Percentiles rank a stretch among this genome's conserved stretches.
Conservation (phyloP, 2,888 invertebrate species). For the Lagria hirta region DNA sequence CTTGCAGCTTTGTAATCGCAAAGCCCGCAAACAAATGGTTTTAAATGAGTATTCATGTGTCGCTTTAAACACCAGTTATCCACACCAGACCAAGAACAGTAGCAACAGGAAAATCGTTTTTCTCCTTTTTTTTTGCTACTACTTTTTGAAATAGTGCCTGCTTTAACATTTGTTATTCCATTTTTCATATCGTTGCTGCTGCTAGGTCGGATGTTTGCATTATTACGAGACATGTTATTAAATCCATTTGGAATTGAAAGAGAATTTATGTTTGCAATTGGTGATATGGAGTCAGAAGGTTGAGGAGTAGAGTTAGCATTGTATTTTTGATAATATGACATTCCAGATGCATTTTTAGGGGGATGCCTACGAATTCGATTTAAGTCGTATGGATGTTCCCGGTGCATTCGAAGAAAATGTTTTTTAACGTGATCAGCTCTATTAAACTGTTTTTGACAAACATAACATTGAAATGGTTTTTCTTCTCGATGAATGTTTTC, state of each 20-base stretch:
- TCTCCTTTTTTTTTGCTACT: constrained; percentile 52
- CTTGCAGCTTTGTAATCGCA: constrained; percentile 94
- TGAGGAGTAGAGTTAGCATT: constrained; percentile 44
- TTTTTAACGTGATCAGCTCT: constrained; percentile 94
- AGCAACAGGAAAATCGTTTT: constrained; percentile 71
- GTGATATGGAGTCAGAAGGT: constrained; percentile 39
- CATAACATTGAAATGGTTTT: constrained; percentile 91
- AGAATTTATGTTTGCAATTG: constrained; percentile 38
- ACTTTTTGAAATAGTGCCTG: constrained; percentile 40
- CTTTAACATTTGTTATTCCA: constrained; percentile 27
- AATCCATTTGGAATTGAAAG: constrained; percentile 49
- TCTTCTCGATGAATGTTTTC: constrained; percentile 93
- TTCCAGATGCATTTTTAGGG: constrained; percentile 61
- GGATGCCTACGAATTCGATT: constrained; percentile 73
- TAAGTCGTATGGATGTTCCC: constrained; percentile 84
- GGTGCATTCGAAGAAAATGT: constrained; percentile 89
- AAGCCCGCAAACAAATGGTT: constrained; percentile 85
- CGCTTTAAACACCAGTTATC: constrained; percentile 93
- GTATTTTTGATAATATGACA: constrained; percentile 55
- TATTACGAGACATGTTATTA: constrained; percentile 42
- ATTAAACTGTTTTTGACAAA: constrained; percentile 91
- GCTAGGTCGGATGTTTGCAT: constrained; percentile 36
- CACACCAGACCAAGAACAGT: constrained; percentile 89
- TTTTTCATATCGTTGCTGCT: constrained; percentile 41
- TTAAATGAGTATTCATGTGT: constrained; percentile 89